Conservation (phyloP, 2,113 vertebrate genomes). For the Thryonomys swinderianus region DNA sequence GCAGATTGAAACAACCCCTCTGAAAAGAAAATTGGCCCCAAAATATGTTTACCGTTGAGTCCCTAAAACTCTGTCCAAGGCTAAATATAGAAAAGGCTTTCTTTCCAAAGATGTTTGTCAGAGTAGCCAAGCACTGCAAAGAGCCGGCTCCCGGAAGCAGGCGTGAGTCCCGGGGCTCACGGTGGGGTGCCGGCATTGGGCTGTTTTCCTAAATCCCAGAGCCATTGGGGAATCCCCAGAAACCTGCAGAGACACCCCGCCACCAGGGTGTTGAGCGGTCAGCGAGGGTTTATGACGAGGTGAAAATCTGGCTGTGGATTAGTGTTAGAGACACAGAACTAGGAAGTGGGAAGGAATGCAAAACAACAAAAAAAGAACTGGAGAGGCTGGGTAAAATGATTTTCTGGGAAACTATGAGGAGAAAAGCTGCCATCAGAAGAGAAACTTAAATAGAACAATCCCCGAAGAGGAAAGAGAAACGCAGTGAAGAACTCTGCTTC, state of each 20-base stretch:
- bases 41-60: background rate
- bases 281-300: background rate
- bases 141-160: background rate
- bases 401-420: background rate
- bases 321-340: background rate
- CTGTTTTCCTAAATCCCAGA: background rate
- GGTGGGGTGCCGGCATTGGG: background rate
- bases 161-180: accelerated
- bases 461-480: background rate
- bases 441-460: background rate
- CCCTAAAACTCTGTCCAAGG: constrained; percentile 42
- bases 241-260: background rate
- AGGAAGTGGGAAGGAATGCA: background rate
- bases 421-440: background rate
- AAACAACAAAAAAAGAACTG: background rate
- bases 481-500: too few species aligned
- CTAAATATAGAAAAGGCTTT: constrained; percentile 38
- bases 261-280: background rate
- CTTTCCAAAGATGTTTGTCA: background rate
- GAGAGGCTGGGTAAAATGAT: background rate
- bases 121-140: background rate
- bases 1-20: background rate
- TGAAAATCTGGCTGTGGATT: background rate
- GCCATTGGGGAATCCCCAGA: background rate
- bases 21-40: constrained; percentile 18